Evolutionary conservation across 2,113 vertebrate species (phyloP), one percentile per base, ranked within the genome.

Genomic region (Sterna hirundo): DNA sequence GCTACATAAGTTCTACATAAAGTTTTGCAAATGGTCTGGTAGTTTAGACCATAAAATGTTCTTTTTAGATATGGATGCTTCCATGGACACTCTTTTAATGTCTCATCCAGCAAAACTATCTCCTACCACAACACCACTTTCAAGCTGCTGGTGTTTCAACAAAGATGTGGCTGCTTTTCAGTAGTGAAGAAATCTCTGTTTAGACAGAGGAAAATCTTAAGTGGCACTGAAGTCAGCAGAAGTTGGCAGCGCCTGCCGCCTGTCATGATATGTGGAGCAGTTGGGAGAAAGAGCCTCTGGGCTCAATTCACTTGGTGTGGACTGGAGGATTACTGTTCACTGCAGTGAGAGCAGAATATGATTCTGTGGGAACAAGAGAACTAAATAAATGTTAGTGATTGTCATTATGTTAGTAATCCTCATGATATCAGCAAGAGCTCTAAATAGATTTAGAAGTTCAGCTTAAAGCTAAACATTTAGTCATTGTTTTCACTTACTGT

Each of bases 381-480:
- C 86, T 54, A 77, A 89, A 55, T 46, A 86, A 46, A 65, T 20
- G 51, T 22, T 88, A 90, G 85, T 51, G 68, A 94, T 49, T 76
- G 55, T 26, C 95, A 77, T 54, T 34, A 10, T 44, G 65, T 96
- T 93, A 91, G 88, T 94, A 95, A 92, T 79, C 81, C 85, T 92
- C 76, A 93, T 85, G 66, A 93, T 93, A 96, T 87, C 93, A 95
- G 64, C 78, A 93, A 82, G 49, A 89, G 77, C 96, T 93, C 80
- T 88, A 95, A 96, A 97, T 92, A 97, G 94, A 86, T 74, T 40
- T 13, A 71, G 78, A 93, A 90, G 69, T 86, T 92, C 52, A 71
- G 69, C 82, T 93, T 64, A 6, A 92, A 96, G 38, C 52, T 83
- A 96, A 96, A 93, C 94, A 96, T 89, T 97, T 87, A 97, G 86